Evolutionary conservation across 2,888 invertebrate species (phyloP).

Genomic region (Dilophus febrilis): DNA sequence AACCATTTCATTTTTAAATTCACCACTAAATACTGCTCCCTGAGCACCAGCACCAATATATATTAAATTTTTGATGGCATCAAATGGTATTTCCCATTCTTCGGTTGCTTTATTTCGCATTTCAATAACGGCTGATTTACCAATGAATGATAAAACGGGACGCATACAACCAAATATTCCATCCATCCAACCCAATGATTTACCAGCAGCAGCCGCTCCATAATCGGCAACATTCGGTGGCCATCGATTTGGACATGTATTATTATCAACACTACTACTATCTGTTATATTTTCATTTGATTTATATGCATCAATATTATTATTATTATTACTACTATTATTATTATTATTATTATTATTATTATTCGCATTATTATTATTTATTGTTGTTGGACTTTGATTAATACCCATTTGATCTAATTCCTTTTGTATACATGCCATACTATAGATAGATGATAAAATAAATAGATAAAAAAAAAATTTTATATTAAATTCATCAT

Average conservation of each 20-base stretch:
- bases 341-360: constrained; percentile 25
- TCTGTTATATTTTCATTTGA: constrained; percentile 22
- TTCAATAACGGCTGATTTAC: constrained; percentile 55
- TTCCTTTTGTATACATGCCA: constrained; percentile 47
- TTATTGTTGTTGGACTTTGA: too few relatives aligned
- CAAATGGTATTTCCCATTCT: constrained; percentile 92
- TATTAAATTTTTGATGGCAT: constrained; percentile 67
- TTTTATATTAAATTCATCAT: too few relatives aligned
- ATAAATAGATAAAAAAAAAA: constrained; percentile 2
- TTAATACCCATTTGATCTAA: constrained; percentile 35
- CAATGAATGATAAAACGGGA: constrained; percentile 64
- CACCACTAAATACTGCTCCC: constrained; percentile 86
- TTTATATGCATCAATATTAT: too few relatives aligned
- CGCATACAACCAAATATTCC: constrained; percentile 78
- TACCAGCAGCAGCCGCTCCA: constrained; percentile 26
- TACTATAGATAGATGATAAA: constrained; percentile 29
- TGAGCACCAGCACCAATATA: constrained; percentile 94
- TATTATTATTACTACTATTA: constrained; percentile 23
- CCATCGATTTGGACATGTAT: constrained; percentile 31
- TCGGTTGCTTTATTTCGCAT: constrained; percentile 43
- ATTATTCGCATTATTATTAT: not conserved
- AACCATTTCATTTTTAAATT: constrained; percentile 63
- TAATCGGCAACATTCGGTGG: constrained; percentile 30
- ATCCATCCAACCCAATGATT: constrained; percentile 54
- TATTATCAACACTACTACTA: constrained; percentile 27